Evolutionary conservation across 2,888 invertebrate genomes (phyloP).

Genomic region (Brenthis daphne): DNA sequence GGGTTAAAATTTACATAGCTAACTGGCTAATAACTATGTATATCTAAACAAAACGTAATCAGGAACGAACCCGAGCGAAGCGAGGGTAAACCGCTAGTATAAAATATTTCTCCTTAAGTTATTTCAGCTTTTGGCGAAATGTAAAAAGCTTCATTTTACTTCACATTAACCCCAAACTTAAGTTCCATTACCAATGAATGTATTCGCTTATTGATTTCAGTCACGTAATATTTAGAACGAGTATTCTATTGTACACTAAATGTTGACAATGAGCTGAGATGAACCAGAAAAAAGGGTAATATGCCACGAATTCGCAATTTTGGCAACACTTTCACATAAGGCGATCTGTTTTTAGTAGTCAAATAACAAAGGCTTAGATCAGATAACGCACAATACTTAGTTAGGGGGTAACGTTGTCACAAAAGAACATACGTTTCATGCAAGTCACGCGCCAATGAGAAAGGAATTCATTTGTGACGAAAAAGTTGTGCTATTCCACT

Average conservation of each 20-base stretch:
- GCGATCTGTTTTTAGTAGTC: conserved; percentile 16
- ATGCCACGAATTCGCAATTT: conserved; percentile 15
- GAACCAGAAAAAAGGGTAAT: conserved; percentile 16
- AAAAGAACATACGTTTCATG: conserved; percentile 45
- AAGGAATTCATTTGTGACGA: conserved; percentile 65
- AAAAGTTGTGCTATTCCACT: conserved; percentile 43
- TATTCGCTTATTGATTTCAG: not conserved
- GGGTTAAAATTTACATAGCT: no score
- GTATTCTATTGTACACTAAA: conserved; percentile 7
- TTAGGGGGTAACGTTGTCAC: conserved; percentile 41
- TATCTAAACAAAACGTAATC: no score
- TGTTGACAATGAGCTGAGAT: conserved; percentile 14
- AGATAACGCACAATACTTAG: conserved; percentile 41
- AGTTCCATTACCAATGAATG: conserved; percentile 4
- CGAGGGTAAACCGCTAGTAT: no score
- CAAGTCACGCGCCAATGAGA: conserved; percentile 53
- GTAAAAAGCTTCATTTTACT: not conserved
- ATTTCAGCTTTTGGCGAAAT: not conserved
- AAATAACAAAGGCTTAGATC: conserved; percentile 37
- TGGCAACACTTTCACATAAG: conserved; percentile 14
- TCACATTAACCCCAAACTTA: conserved; percentile 6
- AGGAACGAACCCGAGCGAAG: no score
- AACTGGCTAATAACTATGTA: no score
- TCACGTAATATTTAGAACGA: conserved; percentile 10
- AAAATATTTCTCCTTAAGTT: not conserved